Evolutionary conservation across 2,113 vertebrate species (phyloP).

Genomic region (Desmodus rotundus): DNA sequence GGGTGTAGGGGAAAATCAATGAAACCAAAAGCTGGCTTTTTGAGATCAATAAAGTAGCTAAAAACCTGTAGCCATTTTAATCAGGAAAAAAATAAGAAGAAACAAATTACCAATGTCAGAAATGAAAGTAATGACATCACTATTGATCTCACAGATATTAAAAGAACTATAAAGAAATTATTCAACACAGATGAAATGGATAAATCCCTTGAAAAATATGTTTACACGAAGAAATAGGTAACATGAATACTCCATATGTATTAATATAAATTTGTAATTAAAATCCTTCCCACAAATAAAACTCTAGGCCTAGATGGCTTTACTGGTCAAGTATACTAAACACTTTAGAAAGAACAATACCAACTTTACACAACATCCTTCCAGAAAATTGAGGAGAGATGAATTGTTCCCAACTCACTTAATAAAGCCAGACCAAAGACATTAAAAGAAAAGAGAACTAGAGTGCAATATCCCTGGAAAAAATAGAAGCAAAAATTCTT

Average conservation of each 20-base stretch:
- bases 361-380: not conserved
- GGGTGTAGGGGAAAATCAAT: too few relatives aligned
- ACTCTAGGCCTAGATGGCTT: not conserved
- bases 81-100: not conserved
- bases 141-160: not conserved
- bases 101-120: too few relatives aligned
- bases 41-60: not conserved
- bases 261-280: not conserved
- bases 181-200: not conserved
- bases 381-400: not conserved
- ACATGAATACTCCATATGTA: not conserved
- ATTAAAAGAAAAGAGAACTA: too few relatives aligned
- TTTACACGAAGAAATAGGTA: not conserved
- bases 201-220: not conserved
- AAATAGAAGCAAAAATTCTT: too few relatives aligned
- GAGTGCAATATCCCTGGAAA: too few relatives aligned
- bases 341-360: not conserved
- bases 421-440: too few relatives aligned
- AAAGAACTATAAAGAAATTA: not conserved
- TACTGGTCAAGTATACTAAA: not conserved
- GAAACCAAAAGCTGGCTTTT: not conserved
- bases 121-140: not conserved
- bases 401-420: too few relatives aligned
- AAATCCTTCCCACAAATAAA: not conserved
- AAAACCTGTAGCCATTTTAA: not conserved